Evolutionary conservation across 1,140 invertebrate species (phyloP), one percentile per base, ranked within the genome.

Genomic region (Drosophila novamexicana): DNA sequence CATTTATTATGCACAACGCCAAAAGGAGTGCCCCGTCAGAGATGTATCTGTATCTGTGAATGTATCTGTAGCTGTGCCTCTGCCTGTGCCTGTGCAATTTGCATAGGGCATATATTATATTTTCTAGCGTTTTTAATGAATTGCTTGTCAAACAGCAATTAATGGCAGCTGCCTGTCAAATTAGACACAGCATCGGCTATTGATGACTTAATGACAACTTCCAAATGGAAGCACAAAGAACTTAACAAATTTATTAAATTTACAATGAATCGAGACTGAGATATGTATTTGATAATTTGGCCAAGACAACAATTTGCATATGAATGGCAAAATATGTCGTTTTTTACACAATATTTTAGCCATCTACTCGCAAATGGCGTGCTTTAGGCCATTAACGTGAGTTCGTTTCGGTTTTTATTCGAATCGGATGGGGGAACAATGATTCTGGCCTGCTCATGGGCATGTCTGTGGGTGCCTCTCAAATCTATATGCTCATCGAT

Each of bases 181-280:
- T 79, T 81, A 72, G 76, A 76, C 53, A 58, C 70, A 77, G 76
- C 71, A 64, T 65, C 68, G 47, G 45, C 58, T 47, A 62, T 61
- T 73, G 82, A 86, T 77, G 82, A 79, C 82, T 86, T 86, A 86
- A 86, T 86, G 82, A 88, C 83, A 86, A 86, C 82, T 86, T 86
- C 82, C 79, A 88, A 88, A 88, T 82, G 77, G 82, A 82, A 73
- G 70, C 75, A 61, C 56, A 34, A 78, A 81, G 79, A 88, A 82
- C 68, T 70, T 73, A 88, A 82, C 85, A 77, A 86, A 85, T 86
- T 82, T 88, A 86, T 86, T 83, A 74, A 75, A 58, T 71, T 68
- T 82, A 75, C 73, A 71, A 70, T 59, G 52, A 14, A n/a, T 47
- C 32, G 12, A 39, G 63, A 75, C 80, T 16, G 49, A 66, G 76